Evolutionary conservation across 2,888 invertebrate species (phyloP), one percentile per base, ranked within the genome.

Genomic region (Amphipyra berbera): DNA sequence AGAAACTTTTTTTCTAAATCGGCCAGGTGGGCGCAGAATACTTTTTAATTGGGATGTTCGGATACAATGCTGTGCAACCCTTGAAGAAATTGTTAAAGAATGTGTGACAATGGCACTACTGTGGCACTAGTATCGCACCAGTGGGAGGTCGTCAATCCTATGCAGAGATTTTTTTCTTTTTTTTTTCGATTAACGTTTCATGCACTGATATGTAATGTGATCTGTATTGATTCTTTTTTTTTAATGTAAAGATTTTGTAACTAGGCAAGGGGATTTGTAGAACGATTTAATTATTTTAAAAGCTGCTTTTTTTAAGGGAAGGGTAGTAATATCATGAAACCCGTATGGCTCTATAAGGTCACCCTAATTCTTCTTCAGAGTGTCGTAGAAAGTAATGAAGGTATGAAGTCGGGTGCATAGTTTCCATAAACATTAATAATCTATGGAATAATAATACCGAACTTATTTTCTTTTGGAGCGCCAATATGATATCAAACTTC

Each of bases 21-120:
- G 78, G 73, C 92, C 94, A 91, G 92, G 88, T 93, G 93, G 83
- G 70, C 56, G 73, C 73, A 85, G 83, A 93, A 92, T 90, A 83
- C 85, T 82, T 84, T 91, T 88, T 91, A 93, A 94, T 93, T 93
- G 91, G 87, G 81, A 87, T 74, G 83, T 87, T 83, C 83, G 82
- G 49, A 52, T 46, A 78, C 78, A 78, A 78, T 54, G 46, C 33
- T 50, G 71, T 59, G 62, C 72, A 81, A 87, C 83, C 85, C 84
- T 83, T 85, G 67, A 76, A 72, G 61, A 65, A 61, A 70, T 61
- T 40, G 38, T n/a, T 68, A 78, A 74, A 69, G 62, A 78, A 68
- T 55, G 52, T 73, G 71, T 72, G 69, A 78, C 78, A 75, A 74
- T 69, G 37, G 37, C 21, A 14, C 12, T 30, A 50, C 38, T 60